Conservation (phyloP, 2,113 vertebrate genomes). For the Nipponia nippon region DNA sequence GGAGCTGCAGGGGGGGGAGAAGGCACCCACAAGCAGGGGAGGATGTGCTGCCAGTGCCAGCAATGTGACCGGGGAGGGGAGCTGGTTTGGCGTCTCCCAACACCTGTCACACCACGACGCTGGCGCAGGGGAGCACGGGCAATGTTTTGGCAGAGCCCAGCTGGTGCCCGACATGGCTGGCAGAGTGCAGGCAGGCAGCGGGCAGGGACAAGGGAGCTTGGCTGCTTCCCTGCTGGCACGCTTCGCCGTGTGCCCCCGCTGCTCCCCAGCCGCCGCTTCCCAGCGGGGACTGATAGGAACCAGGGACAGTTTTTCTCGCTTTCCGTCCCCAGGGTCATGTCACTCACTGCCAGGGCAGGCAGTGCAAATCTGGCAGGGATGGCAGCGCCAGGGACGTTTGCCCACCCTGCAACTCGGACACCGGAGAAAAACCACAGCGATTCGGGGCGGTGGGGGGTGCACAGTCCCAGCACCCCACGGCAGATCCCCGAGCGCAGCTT, state of each 20-base stretch:
- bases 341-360: slow-evolving; percentile 13
- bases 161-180: neutral
- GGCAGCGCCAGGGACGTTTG: neutral
- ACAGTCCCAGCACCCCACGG: neutral
- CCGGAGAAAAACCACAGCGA: neutral
- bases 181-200: neutral
- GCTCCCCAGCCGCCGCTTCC: slow-evolving; percentile 17
- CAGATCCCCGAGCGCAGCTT: neutral
- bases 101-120: neutral
- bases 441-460: rapidly evolving
- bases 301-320: slow-evolving; percentile 48
- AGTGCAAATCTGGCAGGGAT: neutral
- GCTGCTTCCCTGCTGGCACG: neutral
- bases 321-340: slow-evolving; percentile 16
- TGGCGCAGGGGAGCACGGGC: neutral
- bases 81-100: neutral
- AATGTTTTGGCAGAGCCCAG: neutral
- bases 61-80: too few species aligned
- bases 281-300: neutral
- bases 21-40: neutral
- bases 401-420: neutral
- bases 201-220: neutral
- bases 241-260: neutral
- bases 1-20: neutral
- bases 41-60: neutral